Percentiles rank a stretch among this genome's conserved stretches.
phyloP scores from a whole-genome alignment of 2,113 vertebrate species.

The Numenius arquata region DNA sequence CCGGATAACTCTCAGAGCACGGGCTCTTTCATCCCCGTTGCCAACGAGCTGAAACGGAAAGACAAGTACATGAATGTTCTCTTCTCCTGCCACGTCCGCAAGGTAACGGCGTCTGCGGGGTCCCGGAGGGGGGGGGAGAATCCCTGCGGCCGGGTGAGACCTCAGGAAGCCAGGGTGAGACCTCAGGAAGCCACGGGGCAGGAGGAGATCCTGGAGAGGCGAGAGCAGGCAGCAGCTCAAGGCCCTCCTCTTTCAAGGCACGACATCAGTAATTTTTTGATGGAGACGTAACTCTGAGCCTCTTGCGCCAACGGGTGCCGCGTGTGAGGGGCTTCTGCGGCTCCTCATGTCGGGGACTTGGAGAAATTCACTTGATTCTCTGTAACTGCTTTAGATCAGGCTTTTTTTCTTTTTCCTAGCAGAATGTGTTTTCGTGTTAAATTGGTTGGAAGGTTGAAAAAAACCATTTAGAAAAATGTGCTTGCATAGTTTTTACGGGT shows the following conservation, averaged over 20 bases:
- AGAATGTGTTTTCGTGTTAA: not conserved
- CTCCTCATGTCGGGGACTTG: accelerated
- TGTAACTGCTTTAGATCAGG: not conserved
- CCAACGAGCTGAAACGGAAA: constrained; percentile 91
- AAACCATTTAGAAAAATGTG: not conserved
- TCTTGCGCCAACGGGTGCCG: not conserved
- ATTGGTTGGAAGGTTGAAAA: not conserved
- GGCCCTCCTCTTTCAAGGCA: not conserved
- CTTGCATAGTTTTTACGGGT: not conserved
- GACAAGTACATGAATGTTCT: constrained; percentile 97
- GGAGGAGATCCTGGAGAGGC: not conserved
- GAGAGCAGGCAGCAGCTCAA: not conserved
- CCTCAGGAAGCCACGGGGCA: not conserved
- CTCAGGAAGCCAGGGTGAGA: too few relatives aligned
- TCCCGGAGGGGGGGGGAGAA: not conserved
- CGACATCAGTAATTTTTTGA: too few relatives aligned
- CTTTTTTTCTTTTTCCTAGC: not conserved
- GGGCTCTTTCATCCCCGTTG: constrained; percentile 83
- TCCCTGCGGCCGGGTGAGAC: not conserved
- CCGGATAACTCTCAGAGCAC: constrained; percentile 81
- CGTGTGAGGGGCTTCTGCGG: not conserved
- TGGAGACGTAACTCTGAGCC: not conserved
- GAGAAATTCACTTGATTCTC: not conserved
- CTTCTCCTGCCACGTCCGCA: constrained; percentile 95
- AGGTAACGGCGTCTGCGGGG: constrained; percentile 71